Percentiles rank a stretch among this genome's conserved stretches.
Evolutionary conservation across 1,140 invertebrate species (phyloP).

Genomic region (Halictus rubicundus): DNA sequence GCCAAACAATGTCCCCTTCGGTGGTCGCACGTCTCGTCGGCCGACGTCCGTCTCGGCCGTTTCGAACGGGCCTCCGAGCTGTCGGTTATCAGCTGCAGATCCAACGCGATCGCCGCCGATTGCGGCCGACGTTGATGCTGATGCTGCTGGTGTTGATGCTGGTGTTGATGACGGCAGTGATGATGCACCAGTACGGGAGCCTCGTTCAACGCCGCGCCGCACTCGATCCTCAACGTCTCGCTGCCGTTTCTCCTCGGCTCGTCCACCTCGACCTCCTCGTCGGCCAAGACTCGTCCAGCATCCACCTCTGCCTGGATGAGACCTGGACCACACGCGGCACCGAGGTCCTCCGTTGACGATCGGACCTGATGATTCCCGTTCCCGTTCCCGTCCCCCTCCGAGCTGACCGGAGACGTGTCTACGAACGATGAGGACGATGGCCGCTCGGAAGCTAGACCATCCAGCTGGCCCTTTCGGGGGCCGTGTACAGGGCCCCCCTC

Average conservation of each 20-base stretch:
- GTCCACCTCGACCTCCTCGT: constrained; percentile 21
- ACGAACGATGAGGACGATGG: constrained; percentile 32
- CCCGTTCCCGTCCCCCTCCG: constrained; percentile 3
- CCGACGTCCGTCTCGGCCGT: constrained; percentile 37
- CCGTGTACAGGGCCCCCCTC: constrained; percentile 68
- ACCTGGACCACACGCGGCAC: constrained; percentile 23
- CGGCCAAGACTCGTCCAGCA: constrained; percentile 6
- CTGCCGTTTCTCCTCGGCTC: background rate
- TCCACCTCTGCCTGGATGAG: constrained; percentile 19
- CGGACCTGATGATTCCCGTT: background rate
- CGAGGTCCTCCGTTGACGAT: constrained; percentile 23
- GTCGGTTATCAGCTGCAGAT: constrained; percentile 43
- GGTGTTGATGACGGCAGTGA: constrained; percentile 26
- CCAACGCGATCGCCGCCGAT: constrained; percentile 46
- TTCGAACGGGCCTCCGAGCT: constrained; percentile 50
- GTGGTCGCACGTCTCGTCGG: constrained; percentile 11
- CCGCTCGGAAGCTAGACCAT: constrained; percentile 61
- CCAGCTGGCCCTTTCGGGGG: constrained; percentile 69
- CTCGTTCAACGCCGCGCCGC: constrained; percentile 4
- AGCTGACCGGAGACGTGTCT: background rate
- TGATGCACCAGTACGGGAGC: constrained; percentile 36
- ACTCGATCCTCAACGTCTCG: constrained; percentile 31
- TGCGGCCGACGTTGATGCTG: background rate
- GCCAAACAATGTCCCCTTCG: constrained; percentile 16
- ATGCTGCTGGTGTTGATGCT: no score